These are phyloP conservation scores for Micrasema longulum DNA, from an alignment of 1,140 invertebrate genomes.

Conservation along the genomic window DNA sequence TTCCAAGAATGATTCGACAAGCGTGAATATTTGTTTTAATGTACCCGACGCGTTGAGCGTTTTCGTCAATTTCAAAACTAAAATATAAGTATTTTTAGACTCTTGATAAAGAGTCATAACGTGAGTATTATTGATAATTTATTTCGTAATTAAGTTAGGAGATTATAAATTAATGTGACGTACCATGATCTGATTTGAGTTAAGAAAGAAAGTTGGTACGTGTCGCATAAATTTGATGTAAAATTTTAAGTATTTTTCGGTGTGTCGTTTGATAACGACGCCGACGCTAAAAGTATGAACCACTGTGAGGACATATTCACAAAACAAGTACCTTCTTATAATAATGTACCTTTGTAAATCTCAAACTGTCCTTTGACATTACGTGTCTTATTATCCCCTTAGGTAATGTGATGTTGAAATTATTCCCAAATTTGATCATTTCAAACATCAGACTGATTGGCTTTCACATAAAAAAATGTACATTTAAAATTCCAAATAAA, in stretches of 20 bases:
- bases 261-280: too few species aligned
- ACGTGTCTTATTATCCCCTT: conserved; percentile 26
- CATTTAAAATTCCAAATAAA: conserved; percentile 8
- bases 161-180: too few species aligned
- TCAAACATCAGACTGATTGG: conserved; percentile 6
- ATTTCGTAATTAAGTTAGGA: too few species aligned
- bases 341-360: conserved; percentile 24
- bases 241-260: too few species aligned
- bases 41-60: background rate
- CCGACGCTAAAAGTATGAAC: too few species aligned
- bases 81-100: conserved; percentile 7
- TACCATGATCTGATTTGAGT: too few species aligned
- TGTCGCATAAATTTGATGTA: too few species aligned
- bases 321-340: conserved; percentile 5
- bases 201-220: too few species aligned
- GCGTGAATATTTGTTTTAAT: conserved; percentile 15
- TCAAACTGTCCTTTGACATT: conserved; percentile 16
- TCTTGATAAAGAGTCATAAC: conserved; percentile 3
- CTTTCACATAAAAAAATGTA: conserved; percentile 1
- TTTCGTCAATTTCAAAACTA: conserved; percentile 27
- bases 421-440: conserved; percentile 7
- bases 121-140: too few species aligned
- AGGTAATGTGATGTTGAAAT: conserved; percentile 13
- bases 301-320: too few species aligned
- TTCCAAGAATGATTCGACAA: conserved; percentile 14